Evolutionary conservation across 2,797 vertebrate genomes (phyloP).

Genomic region (Dicrostonyx torquatus): DNA sequence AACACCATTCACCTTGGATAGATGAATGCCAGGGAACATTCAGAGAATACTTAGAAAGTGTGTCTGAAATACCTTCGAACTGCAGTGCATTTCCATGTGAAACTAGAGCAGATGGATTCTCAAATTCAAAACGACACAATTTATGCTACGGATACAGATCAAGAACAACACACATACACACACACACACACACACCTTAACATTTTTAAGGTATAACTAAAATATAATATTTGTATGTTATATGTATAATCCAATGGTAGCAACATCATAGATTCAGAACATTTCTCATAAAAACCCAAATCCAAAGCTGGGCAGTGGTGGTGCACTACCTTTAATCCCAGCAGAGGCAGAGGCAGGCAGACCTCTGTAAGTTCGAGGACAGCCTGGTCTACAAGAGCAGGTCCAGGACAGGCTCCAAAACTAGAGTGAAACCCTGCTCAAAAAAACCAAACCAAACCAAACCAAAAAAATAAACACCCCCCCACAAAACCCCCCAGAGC

Average conservation of each 20-base stretch:
- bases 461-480: no score
- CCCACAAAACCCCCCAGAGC: accelerated
- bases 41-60: neutral
- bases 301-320: no score
- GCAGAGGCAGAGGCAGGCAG: no score
- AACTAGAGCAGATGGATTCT: neutral
- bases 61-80: constrained; percentile 8
- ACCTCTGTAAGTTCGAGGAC: no score
- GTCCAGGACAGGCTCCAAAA: no score
- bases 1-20: neutral
- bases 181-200: neutral
- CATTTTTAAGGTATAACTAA: neutral
- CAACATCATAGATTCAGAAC: neutral
- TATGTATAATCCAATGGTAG: neutral
- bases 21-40: neutral
- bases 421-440: no score
- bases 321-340: no score
- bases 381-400: no score
- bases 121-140: constrained; percentile 30
- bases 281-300: neutral
- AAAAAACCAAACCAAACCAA: no score
- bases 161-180: neutral
- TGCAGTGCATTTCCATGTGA: neutral
- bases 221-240: neutral
- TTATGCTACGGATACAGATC: neutral